Evolutionary conservation across 2,797 vertebrate species (phyloP), one percentile per base, ranked within the genome.

Genomic region (Hirundo rustica): DNA sequence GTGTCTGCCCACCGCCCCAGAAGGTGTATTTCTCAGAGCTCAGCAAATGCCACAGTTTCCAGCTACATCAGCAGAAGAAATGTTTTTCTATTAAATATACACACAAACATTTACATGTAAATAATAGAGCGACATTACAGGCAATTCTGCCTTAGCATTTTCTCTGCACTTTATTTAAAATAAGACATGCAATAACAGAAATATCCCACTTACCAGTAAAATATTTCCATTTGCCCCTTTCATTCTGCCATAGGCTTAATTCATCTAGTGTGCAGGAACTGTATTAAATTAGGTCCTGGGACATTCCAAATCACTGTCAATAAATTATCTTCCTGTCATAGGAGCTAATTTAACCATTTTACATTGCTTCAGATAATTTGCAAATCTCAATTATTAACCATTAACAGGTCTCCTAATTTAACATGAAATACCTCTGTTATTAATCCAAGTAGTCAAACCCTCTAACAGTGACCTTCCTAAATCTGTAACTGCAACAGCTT

Each of bases 301-400:
- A 91, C 82, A 72, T 81, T 88, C 36, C 87, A 91, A 93, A 95
- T 92, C 82, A 87, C 55, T 8, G 1, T 58, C 86, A 92, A 79
- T 95, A 87, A 96, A 92, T 93, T 82, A 94, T 85, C 81, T 87
- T 79, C 77, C 80, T 94, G 80, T 91, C 86, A 89, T 5, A 73
- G 57, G 25, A 87, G 71, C 88, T 91, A 93, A 94, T 95, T 95
- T 95, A 95, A 85, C 80, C 64, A 78, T 75, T 51, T 95, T 57
- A 84, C 55, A 93, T 85, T 73, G 77, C 74, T 93, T 86, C 64
- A 88, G 66, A 92, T 84, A 90, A 94, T 92, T 95, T 87, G 71
- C 51, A 90, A 90, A 95, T 96, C 88, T 82, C 86, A 86, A 85
- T 70, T 89, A 83, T 81, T 88, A 95, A 91, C 82, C 73, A 89